Base-by-base conservation (phyloP, 2,797 vertebrate species). In the Danio jaintianensis region DNA sequence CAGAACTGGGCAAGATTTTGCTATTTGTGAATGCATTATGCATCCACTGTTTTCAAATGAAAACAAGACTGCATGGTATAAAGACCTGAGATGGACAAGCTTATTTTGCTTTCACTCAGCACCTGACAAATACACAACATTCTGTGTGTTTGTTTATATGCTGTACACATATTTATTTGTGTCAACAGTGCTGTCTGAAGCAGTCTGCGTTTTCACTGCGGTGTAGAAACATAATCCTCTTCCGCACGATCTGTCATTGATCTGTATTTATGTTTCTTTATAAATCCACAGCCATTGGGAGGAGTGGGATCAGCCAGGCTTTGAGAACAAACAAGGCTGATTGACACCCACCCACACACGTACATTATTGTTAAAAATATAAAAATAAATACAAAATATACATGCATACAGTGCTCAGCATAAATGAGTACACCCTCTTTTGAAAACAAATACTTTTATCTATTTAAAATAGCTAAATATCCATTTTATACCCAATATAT, bases 261-360 rank as follows among this genome's bases (percentile, higher is more conserved):
- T 81, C 15, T 53, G 43, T 68, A 12, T 38, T 69, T 62, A 63
- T 50, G 47, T 78, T 70, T 69, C 66, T 62, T 42, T 22, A 53
- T 71, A 61, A 29, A 42, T 5, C 47, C 47, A 79, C 50, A 53
- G 67, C 18, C 29, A 5, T 47, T 43, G 12, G 6, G 38, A 50
- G 56, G 6, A 58, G 15, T 7, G 18, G 18, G 50, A 61, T 59
- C 66, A 42, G 20, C 68, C 9, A 36, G 48, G 38, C 68, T 62
- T 47, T 72, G 55, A 38, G 43, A 43, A 61, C 7, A 64, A 75
- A 75, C 22, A 22, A 70, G 18, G n/a, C 16, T 38, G 66, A 69
- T 7, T 61, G 40, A 42, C 4, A 56, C 9, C n/a, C n/a, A n/a
- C n/a, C n/a, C n/a, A n/a, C n/a, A n/a, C n/a, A n/a, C n/a, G n/a